Evolutionary conservation across 2,888 invertebrate species (phyloP).

Genomic region (Lingula anatina): DNA sequence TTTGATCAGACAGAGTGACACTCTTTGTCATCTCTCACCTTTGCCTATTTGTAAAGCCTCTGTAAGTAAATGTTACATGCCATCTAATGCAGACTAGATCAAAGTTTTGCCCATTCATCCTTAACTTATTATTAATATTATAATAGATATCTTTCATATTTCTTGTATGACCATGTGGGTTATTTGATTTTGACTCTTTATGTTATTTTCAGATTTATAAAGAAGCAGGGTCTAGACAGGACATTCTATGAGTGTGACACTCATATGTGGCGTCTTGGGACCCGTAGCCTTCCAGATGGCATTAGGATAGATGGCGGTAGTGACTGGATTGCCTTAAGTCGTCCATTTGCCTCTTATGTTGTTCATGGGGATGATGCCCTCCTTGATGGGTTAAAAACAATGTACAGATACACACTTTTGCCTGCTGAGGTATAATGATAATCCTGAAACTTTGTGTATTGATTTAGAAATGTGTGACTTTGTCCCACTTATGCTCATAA

Average conservation of each 20-base stretch:
- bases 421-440: conserved; percentile 85
- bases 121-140: no score
- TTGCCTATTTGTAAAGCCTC: no score
- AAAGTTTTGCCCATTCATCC: no score
- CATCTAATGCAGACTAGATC: no score
- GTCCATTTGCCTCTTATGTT: conserved; percentile 75
- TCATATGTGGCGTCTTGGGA: conserved; percentile 86
- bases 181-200: not conserved
- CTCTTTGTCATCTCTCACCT: no score
- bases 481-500: no score
- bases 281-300: conserved; percentile 56
- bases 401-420: conserved; percentile 83
- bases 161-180: no score
- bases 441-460: no score
- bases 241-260: conserved; percentile 96
- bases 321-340: conserved; percentile 92
- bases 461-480: no score
- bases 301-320: conserved; percentile 94
- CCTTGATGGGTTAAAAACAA: conserved; percentile 66
- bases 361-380: conserved; percentile 59
- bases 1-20: no score
- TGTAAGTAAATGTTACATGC: no score
- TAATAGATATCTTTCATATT: no score
- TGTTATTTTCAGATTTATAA: conserved; percentile 67
- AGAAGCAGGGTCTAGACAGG: conserved; percentile 94